A percentile compares a stretch with the other conserved stretches of the same genome.
These are phyloP conservation scores for Grantiella picta DNA, from an alignment of 2,113 vertebrate genomes.

Conservation along the genomic window DNA sequence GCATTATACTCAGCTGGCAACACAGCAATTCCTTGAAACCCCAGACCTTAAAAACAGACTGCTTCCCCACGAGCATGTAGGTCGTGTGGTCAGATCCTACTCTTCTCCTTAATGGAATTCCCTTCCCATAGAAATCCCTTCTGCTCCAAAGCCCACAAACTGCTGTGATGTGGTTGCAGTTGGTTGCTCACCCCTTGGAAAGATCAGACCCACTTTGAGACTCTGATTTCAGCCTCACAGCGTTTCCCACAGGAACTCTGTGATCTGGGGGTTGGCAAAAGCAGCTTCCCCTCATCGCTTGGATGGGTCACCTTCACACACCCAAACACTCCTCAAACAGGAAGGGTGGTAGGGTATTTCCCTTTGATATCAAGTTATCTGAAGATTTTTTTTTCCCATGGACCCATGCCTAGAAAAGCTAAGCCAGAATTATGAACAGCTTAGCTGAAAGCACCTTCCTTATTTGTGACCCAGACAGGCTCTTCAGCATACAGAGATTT, in stretches of 20 bases:
- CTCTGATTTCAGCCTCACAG: background rate
- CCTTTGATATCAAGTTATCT: background rate
- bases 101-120: background rate
- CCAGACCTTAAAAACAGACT: fast-evolving
- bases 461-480: background rate
- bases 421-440: background rate
- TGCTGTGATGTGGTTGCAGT: background rate
- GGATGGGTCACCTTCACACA: background rate
- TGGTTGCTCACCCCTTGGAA: background rate
- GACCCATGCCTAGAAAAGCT: background rate
- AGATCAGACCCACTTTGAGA: background rate
- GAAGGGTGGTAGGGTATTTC: background rate
- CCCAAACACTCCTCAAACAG: background rate
- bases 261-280: fast-evolving
- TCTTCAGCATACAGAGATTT: background rate
- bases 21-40: background rate
- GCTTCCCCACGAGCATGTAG: fast-evolving
- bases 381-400: background rate
- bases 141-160: background rate
- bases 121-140: background rate
- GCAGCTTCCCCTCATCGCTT: fast-evolving
- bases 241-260: background rate
- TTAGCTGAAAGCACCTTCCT: background rate
- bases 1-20: background rate
- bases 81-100: fast-evolving